Percentiles rank a stretch among this genome's conserved stretches.
phyloP scores from a whole-genome alignment of 2,797 vertebrate species.

The Silurus aristotelis region DNA sequence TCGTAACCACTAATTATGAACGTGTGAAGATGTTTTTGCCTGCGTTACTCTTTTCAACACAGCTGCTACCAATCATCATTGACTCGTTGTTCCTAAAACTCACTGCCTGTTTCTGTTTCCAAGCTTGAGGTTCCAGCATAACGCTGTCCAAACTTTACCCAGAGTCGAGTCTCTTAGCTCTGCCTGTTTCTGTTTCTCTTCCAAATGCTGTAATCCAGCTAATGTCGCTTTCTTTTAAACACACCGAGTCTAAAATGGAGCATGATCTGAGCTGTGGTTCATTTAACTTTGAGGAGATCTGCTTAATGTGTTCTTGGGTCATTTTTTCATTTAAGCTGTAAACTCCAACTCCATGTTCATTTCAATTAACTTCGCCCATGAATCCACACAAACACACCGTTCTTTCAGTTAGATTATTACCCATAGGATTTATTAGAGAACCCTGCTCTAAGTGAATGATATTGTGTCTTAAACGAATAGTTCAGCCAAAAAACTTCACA shows the following conservation, averaged over 20 bases:
- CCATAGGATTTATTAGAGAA: neutral
- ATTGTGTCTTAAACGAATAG: neutral
- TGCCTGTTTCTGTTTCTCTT: neutral
- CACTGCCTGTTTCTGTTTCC: neutral
- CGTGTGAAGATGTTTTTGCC: neutral
- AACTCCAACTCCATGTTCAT: neutral
- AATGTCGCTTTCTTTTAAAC: neutral
- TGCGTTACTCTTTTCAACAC: neutral
- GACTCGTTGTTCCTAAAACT: neutral
- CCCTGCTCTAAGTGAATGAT: neutral
- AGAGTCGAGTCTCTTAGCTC: too few relatives aligned
- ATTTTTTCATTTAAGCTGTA: neutral
- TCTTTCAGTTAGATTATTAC: conserved; percentile 2
- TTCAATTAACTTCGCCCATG: conserved; percentile 1
- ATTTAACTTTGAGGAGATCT: neutral
- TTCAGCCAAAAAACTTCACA: neutral
- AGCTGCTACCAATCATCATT: neutral
- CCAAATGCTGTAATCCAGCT: neutral
- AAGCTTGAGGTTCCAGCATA: neutral
- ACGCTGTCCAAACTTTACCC: neutral
- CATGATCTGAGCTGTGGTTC: neutral
- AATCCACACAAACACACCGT: neutral
- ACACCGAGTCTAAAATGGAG: neutral
- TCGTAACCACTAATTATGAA: neutral
- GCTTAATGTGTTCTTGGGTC: neutral